These are phyloP conservation scores for Mimachlamys varia DNA, from an alignment of 2,888 invertebrate species.

Conservation along the genomic window DNA sequence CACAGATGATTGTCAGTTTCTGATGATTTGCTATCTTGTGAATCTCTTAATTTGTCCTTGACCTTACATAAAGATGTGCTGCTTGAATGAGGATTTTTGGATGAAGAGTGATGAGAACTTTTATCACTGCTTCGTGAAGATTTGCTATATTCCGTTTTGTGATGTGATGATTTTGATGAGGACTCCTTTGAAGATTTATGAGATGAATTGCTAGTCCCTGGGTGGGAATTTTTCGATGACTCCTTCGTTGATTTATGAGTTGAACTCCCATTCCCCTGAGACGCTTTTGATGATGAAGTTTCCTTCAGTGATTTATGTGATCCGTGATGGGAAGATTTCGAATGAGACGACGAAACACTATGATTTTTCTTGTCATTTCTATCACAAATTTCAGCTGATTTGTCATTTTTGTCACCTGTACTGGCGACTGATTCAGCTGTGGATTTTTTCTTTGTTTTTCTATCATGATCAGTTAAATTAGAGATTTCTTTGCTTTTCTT, in stretches of 20 bases:
- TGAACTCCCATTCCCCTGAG: background rate
- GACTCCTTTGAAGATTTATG: background rate
- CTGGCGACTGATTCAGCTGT: background rate
- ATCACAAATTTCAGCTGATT: slow-evolving; percentile 37
- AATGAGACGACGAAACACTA: slow-evolving; percentile 18
- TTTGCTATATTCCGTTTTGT: background rate
- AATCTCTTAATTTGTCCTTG: background rate
- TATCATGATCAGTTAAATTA: background rate
- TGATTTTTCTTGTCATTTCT: background rate
- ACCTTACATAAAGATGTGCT: background rate
- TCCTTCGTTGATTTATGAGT: background rate
- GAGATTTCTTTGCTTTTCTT: background rate
- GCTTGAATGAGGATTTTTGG: background rate
- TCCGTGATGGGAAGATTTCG: background rate
- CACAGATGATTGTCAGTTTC: background rate
- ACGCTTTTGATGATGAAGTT: background rate
- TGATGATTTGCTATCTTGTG: background rate
- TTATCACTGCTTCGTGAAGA: background rate
- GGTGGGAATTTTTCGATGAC: background rate
- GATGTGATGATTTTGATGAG: background rate
- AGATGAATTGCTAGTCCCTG: background rate
- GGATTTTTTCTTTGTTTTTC: background rate
- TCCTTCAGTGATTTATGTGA: slow-evolving; percentile 29
- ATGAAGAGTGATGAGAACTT: background rate
- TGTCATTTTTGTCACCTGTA: background rate